Percentiles rank a stretch among this genome's conserved stretches.
These are phyloP conservation scores for Epinephelus fuscoguttatus DNA, from an alignment of 2,113 vertebrate genomes.

Conservation along the genomic window DNA sequence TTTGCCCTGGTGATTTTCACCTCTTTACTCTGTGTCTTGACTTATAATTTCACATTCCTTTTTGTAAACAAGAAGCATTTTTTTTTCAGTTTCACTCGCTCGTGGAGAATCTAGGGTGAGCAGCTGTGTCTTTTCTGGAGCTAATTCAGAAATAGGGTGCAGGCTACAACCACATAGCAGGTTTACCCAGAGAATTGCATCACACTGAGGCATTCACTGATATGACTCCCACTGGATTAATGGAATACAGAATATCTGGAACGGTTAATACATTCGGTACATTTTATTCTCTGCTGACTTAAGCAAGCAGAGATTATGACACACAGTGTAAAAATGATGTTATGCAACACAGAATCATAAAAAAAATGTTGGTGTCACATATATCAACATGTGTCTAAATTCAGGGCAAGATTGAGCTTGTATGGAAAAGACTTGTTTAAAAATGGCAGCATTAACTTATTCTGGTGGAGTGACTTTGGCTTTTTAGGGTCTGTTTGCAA, in stretches of 20 bases:
- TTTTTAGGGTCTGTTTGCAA: constrained; percentile 12
- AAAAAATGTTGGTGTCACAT: neutral
- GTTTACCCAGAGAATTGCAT: constrained; percentile 52
- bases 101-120: constrained; percentile 9
- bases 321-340: constrained; percentile 17
- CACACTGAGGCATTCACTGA: constrained; percentile 49
- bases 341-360: constrained; percentile 22
- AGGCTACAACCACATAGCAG: neutral
- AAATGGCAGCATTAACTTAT: neutral
- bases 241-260: constrained; percentile 61
- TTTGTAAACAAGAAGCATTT: neutral
- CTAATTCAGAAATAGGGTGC: constrained; percentile 29
- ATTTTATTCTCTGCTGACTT: constrained; percentile 61
- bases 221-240: constrained; percentile 56
- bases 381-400: constrained; percentile 1
- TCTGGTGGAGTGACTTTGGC: constrained; percentile 13
- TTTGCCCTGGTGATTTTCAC: neutral
- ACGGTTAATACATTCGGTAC: constrained; percentile 53
- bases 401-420: constrained; percentile 27
- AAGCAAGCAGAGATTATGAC: constrained; percentile 42
- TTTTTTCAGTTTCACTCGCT: constrained; percentile 7
- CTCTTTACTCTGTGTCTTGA: neutral
- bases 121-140: constrained; percentile 42
- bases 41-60: neutral
- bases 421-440: neutral